These are phyloP conservation scores for Illadopsis cleaveri DNA, from an alignment of 2,113 vertebrate genomes.

Conservation along the genomic window DNA sequence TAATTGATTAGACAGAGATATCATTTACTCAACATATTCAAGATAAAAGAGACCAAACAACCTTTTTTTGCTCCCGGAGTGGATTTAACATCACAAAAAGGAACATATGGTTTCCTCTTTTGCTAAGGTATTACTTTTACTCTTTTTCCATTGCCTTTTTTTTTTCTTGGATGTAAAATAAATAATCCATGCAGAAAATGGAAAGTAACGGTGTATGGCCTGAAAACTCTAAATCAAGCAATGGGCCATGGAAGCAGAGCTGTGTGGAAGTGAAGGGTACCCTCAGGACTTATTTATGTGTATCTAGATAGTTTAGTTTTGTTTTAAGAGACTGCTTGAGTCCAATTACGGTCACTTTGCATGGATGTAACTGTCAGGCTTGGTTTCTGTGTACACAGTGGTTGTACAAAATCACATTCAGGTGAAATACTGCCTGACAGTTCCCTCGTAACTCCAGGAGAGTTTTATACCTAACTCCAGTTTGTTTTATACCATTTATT, in stretches of 20 bases:
- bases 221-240: not conserved
- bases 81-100: not conserved
- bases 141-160: not conserved
- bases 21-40: not conserved
- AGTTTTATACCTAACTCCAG: too few relatives aligned
- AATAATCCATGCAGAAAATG: not conserved
- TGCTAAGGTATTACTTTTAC: not conserved
- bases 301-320: not conserved
- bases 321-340: not conserved
- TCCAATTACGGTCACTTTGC: not conserved
- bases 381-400: not conserved
- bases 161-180: not conserved
- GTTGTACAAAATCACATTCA: not conserved
- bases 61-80: not conserved
- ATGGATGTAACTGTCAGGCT: not conserved
- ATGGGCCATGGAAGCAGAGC: not conserved
- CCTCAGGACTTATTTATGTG: not conserved
- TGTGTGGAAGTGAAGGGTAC: not conserved
- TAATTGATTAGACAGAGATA: not conserved
- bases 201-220: not conserved
- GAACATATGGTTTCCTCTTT: not conserved
- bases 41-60: not conserved
- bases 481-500: not conserved
- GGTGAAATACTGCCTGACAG: not conserved
- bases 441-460: not conserved